Evolutionary conservation across 2,113 vertebrate species (phyloP).

Genomic region (Mormyrus iriodes): DNA sequence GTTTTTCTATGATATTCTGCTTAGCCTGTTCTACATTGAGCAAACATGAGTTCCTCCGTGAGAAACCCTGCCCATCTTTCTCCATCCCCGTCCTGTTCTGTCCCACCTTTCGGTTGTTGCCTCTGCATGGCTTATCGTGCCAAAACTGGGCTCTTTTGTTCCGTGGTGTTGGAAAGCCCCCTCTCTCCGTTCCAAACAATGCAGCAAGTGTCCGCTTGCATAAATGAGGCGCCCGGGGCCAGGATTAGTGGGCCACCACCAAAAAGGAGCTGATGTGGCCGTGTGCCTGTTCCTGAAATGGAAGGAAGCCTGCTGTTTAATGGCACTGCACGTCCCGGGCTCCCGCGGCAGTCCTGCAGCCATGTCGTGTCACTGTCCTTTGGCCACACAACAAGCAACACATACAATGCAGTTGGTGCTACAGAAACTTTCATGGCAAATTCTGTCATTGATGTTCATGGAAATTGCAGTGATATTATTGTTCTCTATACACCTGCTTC

Average conservation of each 20-base stretch:
- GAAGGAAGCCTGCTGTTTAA: background rate
- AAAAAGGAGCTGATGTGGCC: background rate
- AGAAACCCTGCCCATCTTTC: background rate
- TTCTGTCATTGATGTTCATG: background rate
- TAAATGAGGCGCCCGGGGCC: constrained; percentile 15
- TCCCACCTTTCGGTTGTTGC: background rate
- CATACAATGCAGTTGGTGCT: background rate
- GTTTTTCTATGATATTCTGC: background rate
- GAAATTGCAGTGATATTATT: background rate
- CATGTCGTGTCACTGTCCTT: background rate
- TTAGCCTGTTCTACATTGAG: background rate
- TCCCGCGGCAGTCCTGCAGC: background rate
- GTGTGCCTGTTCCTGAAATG: background rate
- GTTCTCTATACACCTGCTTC: background rate
- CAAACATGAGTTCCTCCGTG: background rate
- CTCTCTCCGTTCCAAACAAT: constrained; percentile 5
- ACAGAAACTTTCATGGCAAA: background rate
- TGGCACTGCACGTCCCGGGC: background rate
- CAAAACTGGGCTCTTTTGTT: constrained; percentile 3
- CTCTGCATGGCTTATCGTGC: background rate
- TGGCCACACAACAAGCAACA: background rate
- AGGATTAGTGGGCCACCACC: background rate
- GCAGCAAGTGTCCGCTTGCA: constrained; percentile 12
- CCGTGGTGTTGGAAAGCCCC: background rate
- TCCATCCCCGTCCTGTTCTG: background rate